Evolutionary conservation across 2,797 vertebrate species (phyloP).

Genomic region (Galaxias olidus): DNA sequence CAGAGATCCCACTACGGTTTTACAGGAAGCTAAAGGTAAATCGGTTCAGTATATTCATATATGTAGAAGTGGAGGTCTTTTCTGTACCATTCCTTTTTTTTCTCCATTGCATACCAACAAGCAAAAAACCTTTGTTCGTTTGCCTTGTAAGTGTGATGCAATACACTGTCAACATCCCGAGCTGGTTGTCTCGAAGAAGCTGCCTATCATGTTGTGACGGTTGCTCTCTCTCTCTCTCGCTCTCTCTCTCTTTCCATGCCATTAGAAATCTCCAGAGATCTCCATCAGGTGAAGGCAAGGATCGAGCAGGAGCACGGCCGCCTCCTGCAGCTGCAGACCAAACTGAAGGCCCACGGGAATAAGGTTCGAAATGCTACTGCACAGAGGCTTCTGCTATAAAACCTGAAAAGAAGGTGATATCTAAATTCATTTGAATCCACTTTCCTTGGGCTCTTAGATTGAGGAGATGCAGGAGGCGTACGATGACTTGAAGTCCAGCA

Average conservation of each 20-base stretch:
- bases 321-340: constrained; percentile 73
- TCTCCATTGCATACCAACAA: too few species aligned
- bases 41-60: background rate
- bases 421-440: too few species aligned
- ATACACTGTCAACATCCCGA: too few species aligned
- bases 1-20: constrained; percentile 56
- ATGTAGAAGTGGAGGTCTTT: too few species aligned
- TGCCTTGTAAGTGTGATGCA: too few species aligned
- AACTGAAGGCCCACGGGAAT: constrained; percentile 65
- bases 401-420: too few species aligned
- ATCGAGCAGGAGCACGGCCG: constrained; percentile 76
- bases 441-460: constrained; percentile 55
- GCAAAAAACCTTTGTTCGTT: too few species aligned
- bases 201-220: background rate
- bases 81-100: too few species aligned
- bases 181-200: background rate
- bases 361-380: constrained; percentile 60
- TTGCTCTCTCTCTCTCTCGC: background rate
- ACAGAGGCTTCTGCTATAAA: too few species aligned
- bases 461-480: constrained; percentile 52
- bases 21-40: constrained; percentile 76
- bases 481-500: constrained; percentile 62
- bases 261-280: constrained; percentile 70
- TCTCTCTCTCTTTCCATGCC: background rate
- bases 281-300: constrained; percentile 72